Percentiles rank a stretch among this genome's conserved stretches.
Evolutionary conservation across 1,140 invertebrate genomes (phyloP).

Genomic region (Anastrepha obliqua): DNA sequence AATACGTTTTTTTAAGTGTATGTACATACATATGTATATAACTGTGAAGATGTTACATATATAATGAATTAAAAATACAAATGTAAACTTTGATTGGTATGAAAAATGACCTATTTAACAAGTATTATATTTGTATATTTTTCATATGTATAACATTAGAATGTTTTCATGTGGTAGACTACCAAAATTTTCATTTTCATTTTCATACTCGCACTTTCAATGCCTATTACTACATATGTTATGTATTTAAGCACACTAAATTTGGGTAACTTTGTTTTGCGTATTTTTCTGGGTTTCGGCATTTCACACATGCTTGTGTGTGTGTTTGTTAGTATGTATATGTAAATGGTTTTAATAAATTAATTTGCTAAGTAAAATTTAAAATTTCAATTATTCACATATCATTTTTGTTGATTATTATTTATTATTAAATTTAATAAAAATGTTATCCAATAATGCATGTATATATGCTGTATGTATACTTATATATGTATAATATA

Average conservation of each 20-base stretch:
- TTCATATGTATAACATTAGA: background rate
- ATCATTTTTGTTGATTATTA: constrained; percentile 12
- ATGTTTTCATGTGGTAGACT: background rate
- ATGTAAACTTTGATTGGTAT: background rate
- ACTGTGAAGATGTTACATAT: no score
- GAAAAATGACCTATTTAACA: constrained; percentile 17
- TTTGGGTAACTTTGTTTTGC: no score
- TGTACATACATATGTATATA: constrained; percentile 11
- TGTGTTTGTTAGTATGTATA: background rate
- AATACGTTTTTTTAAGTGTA: constrained; percentile 15
- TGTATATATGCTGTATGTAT: constrained; percentile 59
- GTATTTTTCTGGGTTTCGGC: background rate
- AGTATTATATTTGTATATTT: background rate
- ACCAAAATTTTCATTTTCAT: no score
- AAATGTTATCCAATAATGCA: constrained; percentile 30
- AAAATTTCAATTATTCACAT: constrained; percentile 35
- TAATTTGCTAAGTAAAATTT: constrained; percentile 36
- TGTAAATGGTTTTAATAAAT: background rate
- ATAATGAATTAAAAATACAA: no score
- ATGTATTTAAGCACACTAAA: no score
- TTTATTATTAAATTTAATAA: constrained; percentile 44
- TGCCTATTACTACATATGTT: no score
- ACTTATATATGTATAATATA: constrained; percentile 25
- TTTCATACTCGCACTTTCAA: no score
- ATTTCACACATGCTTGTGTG: background rate